Base-by-base conservation (phyloP, 1,140 invertebrate species). In the Helicoverpa zea region DNA sequence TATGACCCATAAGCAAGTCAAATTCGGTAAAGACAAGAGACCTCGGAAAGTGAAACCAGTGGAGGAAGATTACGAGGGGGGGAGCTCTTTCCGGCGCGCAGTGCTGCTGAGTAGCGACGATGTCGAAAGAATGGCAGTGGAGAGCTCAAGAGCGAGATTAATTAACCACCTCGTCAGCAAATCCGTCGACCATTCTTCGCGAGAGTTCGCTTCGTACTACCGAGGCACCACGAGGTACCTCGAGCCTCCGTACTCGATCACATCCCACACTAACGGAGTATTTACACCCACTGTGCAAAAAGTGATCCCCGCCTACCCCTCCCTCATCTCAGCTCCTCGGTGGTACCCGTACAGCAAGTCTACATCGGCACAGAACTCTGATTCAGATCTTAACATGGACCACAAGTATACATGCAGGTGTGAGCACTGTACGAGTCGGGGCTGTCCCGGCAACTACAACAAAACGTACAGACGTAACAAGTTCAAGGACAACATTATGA, bases 401-500 rank as follows among this genome's bases (percentile, higher is more conserved):
- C n/a, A 12, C 11, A 68, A 16, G 35, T 79, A 49, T 29, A 72
- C 59, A 2, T 86, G 86, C 54, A 81, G 61, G 66, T 86, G 81
- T 68, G 49, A 54, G 16, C 81, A 80, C 16, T 84, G 85, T 30
- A 43, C 47, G 2, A 74, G 23, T 16, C 73, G 64, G 7, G 64
- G 74, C 5, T 87, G 88, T 70, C 81, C 76, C 14, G 68, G 58
- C 16, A 84, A 68, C 54, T 12, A 81, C 16, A 18, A 35, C 70
- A 30, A 58, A 18, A 4, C 51, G 47, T 11, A 63, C 29, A 79
- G 13, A 29, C 54, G 76, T 1, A 23, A 52, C 0, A 52, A 12
- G 0, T 87, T 88, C n/a, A 88, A 83, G 63, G 81, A 87, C 49
- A 92, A 91, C 75, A 91, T 92, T 35, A 86, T 84, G 70, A 89